phyloP scores from a whole-genome alignment of 2,797 vertebrate species.

The Spheniscus humboldti region DNA sequence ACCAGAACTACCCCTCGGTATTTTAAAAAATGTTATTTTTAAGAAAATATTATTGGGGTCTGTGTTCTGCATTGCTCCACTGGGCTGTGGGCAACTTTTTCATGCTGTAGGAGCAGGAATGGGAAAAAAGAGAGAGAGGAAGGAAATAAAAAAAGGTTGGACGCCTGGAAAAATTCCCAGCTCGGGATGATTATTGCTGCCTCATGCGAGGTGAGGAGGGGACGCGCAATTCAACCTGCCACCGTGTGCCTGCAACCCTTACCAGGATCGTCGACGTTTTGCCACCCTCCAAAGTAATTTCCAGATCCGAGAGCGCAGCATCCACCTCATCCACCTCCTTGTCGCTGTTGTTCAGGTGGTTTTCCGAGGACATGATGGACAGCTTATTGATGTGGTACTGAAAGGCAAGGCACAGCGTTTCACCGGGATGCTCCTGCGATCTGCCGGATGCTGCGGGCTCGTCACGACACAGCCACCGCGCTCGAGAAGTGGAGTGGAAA shows the following conservation, averaged over 20 bases:
- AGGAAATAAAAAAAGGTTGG: neutral
- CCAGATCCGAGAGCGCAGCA: constrained; percentile 94
- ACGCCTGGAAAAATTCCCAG: neutral
- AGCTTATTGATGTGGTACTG: constrained; percentile 99
- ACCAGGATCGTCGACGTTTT: constrained; percentile 96
- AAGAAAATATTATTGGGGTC: neutral
- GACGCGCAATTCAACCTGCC: neutral
- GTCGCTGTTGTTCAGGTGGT: constrained; percentile 98
- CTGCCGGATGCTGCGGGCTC: fast-evolving
- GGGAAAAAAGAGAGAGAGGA: neutral
- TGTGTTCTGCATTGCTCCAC: neutral
- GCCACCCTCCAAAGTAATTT: constrained; percentile 97
- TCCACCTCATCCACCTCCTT: constrained; percentile 99
- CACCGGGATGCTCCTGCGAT: fast-evolving
- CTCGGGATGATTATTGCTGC: neutral
- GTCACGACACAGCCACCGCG: fast-evolving
- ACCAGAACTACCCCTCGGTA: neutral
- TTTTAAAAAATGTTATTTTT: neutral
- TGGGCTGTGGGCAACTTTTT: neutral
- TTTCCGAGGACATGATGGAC: constrained; percentile 98
- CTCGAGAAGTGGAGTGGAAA: fast-evolving
- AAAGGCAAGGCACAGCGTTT: constrained; percentile 35
- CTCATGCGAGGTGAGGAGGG: fast-evolving
- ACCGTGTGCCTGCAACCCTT: neutral
- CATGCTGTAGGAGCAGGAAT: neutral